A percentile compares a stretch with the other conserved stretches of the same genome.
Conservation (phyloP, 2,888 invertebrate genomes). For the Napeogenes inachia region DNA sequence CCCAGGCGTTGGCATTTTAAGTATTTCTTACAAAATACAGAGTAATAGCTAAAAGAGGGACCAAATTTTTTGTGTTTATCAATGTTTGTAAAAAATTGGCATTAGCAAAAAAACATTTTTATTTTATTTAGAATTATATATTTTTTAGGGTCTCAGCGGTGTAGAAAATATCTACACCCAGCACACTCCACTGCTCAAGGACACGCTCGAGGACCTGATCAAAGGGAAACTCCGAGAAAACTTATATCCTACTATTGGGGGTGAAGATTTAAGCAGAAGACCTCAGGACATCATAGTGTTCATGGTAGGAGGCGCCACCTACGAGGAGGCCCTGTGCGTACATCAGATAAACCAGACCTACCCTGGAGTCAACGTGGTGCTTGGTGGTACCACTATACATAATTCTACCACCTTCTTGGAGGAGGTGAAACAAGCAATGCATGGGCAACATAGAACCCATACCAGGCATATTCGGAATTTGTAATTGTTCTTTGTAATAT, state of each 20-base stretch:
- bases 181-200: constrained; percentile 94
- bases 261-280: constrained; percentile 78
- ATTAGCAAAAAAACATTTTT: no score
- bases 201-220: constrained; percentile 92
- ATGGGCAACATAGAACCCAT: constrained; percentile 80
- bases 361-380: constrained; percentile 84
- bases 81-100: no score
- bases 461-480: constrained; percentile 74
- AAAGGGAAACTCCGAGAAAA: constrained; percentile 93
- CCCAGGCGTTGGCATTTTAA: no score
- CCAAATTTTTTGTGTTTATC: no score
- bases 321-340: constrained; percentile 94
- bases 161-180: constrained; percentile 99
- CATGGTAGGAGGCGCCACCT: constrained; percentile 96
- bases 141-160: constrained; percentile 86
- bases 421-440: constrained; percentile 83
- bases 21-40: no score
- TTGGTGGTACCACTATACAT: constrained; percentile 95
- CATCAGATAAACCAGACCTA: constrained; percentile 84
- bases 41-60: no score
- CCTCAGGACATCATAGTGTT: constrained; percentile 97
- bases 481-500: constrained; percentile 30
- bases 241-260: constrained; percentile 89
- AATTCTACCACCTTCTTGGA: constrained; percentile 89
- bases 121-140: not conserved